Conservation (phyloP, 2,797 vertebrate species). For the Sebastes vulpes region DNA sequence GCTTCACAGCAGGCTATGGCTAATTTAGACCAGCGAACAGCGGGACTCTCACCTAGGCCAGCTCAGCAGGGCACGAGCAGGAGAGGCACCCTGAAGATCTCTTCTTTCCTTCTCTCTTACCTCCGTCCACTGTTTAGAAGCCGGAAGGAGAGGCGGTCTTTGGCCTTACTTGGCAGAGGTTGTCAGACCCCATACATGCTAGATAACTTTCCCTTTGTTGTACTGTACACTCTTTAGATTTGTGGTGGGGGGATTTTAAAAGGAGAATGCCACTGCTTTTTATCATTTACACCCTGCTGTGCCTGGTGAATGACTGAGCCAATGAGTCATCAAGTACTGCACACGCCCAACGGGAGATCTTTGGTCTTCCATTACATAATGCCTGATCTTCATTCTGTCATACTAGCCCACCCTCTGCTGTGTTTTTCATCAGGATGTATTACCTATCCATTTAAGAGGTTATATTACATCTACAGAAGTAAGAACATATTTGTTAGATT, state of each 20-base stretch:
- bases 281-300: conserved; percentile 5
- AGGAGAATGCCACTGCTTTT: background rate
- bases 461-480: background rate
- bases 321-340: conserved; percentile 9
- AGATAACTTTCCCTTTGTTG: conserved; percentile 25
- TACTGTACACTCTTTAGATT: background rate
- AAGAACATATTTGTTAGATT: background rate
- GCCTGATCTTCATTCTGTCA: conserved; percentile 9
- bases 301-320: conserved; percentile 14
- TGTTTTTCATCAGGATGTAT: background rate
- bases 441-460: background rate
- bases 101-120: conserved; percentile 10
- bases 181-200: conserved; percentile 16
- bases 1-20: conserved; percentile 56
- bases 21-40: conserved; percentile 63
- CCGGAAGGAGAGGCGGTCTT: background rate
- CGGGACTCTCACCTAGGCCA: conserved; percentile 42
- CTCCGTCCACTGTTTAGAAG: conserved; percentile 16
- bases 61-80: conserved; percentile 38
- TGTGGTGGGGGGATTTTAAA: conserved; percentile 1
- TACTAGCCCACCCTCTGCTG: background rate
- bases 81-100: conserved; percentile 36
- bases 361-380: conserved; percentile 7
- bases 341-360: background rate
- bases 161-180: conserved; percentile 16